These are phyloP conservation scores for Nothobranchius kuhntae DNA, from an alignment of 2,113 vertebrate species.

Conservation along the genomic window DNA sequence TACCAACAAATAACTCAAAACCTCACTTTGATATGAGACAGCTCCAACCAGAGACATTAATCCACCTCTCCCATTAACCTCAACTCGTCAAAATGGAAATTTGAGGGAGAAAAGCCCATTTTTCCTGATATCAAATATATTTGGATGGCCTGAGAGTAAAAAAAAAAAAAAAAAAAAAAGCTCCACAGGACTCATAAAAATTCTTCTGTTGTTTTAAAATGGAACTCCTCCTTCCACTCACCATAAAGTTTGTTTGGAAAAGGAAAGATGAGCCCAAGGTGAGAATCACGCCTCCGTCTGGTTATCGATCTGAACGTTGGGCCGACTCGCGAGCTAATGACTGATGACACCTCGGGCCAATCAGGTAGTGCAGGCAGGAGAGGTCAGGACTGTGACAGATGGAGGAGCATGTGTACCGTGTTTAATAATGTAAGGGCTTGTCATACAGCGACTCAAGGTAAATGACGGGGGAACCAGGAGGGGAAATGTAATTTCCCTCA, in stretches of 20 bases:
- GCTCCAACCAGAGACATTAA: conserved; percentile 55
- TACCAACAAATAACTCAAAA: conserved; percentile 50
- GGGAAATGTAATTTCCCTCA: conserved; percentile 45
- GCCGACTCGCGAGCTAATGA: conserved; percentile 32
- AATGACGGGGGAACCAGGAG: conserved; percentile 42
- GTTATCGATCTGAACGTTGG: conserved; percentile 32
- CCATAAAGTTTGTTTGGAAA: conserved; percentile 16
- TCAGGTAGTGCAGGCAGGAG: conserved; percentile 29
- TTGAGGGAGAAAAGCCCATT: conserved; percentile 36
- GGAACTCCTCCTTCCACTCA: conserved; percentile 19
- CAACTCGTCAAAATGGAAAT: conserved; percentile 48
- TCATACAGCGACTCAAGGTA: conserved; percentile 44
- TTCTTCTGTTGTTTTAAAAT: conserved; percentile 43
- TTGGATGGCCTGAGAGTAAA: conserved; percentile 43
- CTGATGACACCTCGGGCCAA: conserved; percentile 47
- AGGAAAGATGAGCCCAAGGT: conserved; percentile 49
- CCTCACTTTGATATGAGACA: conserved; percentile 31
- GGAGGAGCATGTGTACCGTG: conserved; percentile 29
- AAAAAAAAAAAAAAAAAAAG: conserved; percentile 40
- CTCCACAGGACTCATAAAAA: conserved; percentile 60
- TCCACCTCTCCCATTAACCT: conserved; percentile 57
- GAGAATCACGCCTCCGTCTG: conserved; percentile 4
- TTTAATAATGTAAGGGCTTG: conserved; percentile 62
- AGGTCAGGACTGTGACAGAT: conserved; percentile 55
- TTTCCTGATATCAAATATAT: conserved; percentile 32